Evolutionary conservation across 2,888 invertebrate species (phyloP).

Genomic region (Gymnocheta viridis): DNA sequence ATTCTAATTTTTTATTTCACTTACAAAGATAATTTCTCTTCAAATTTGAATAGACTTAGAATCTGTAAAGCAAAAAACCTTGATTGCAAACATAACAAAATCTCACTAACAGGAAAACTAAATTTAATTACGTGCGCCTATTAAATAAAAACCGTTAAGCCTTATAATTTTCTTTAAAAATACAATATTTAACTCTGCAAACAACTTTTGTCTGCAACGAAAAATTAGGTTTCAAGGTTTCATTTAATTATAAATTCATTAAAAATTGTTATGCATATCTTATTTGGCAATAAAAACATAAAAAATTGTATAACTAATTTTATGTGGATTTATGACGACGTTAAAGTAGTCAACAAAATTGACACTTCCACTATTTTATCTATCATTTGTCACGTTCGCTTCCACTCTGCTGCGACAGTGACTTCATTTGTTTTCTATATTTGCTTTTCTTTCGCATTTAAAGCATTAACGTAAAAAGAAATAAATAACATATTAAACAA

Average conservation of each 20-base stretch:
- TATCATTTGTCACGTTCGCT: slow-evolving; percentile 57
- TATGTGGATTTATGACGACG: slow-evolving; percentile 29
- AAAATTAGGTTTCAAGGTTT: no score
- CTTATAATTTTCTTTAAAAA: no score
- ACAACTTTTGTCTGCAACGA: no score
- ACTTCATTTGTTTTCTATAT: neutral
- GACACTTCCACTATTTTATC: slow-evolving; percentile 54
- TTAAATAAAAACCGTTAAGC: no score
- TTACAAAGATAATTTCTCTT: no score
- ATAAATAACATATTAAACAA: neutral
- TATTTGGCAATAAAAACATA: neutral
- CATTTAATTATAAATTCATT: slow-evolving; percentile 19
- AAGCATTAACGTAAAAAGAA: neutral
- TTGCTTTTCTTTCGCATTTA: neutral
- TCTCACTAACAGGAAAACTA: no score
- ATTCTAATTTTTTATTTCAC: no score
- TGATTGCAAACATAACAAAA: no score
- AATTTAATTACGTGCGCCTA: no score
- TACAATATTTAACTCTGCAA: no score
- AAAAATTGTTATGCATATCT: neutral
- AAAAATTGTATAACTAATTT: neutral
- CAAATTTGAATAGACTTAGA: no score
- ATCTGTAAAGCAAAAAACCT: no score
- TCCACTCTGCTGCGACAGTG: neutral
- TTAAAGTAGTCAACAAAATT: slow-evolving; percentile 50